Conservation (phyloP, 1,140 invertebrate genomes). For the Nebria ingens region DNA sequence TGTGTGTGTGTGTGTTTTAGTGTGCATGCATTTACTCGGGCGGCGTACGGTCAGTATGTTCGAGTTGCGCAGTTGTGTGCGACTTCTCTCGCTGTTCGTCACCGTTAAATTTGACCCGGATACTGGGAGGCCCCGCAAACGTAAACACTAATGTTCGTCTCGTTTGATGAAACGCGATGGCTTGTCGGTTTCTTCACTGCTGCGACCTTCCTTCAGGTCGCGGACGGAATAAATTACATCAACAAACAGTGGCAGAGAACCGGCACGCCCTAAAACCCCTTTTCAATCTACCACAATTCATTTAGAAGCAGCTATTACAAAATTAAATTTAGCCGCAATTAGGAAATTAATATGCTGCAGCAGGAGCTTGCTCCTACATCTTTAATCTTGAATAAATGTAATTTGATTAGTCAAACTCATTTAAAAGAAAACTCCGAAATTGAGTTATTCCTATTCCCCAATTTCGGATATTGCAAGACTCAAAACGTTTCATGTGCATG, state of each 20-base stretch:
- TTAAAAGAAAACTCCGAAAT: no score
- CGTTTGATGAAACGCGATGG: slow-evolving; percentile 7
- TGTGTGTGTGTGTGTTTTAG: not conserved
- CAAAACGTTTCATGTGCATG: no score
- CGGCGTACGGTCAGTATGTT: slow-evolving; percentile 12
- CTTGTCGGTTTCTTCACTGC: not conserved
- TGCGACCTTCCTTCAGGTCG: not conserved
- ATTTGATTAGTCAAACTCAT: no score
- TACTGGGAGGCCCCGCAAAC: slow-evolving; percentile 9
- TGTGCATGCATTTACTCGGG: slow-evolving; percentile 11
- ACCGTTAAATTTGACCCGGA: slow-evolving; percentile 15
- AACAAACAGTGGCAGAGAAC: not conserved
- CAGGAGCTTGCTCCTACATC: no score
- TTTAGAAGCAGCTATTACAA: no score
- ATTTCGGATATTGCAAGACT: no score
- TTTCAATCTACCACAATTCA: not conserved
- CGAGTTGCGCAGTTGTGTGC: slow-evolving; percentile 4
- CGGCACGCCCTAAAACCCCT: not conserved
- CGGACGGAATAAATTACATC: not conserved
- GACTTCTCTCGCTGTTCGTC: slow-evolving; percentile 12
- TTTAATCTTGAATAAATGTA: no score
- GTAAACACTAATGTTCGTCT: slow-evolving; percentile 11
- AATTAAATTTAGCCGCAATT: no score
- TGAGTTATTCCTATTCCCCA: no score
- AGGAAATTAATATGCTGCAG: no score